Base-by-base conservation (phyloP, 1,140 invertebrate genomes). In the Pararge aegeria region DNA sequence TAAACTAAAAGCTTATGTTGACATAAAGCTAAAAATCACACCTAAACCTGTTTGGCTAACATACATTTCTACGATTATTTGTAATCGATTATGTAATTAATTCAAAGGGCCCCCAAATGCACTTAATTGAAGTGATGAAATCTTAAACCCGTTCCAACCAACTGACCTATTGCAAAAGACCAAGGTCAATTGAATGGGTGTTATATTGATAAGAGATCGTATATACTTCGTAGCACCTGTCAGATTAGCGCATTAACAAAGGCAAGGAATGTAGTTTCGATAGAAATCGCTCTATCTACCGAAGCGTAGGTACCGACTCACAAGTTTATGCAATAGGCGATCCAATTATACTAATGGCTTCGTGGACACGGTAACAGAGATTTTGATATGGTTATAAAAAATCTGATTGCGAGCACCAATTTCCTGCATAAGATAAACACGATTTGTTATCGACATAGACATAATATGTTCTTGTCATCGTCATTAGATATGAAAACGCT, bases 191-290 rank as follows among this genome's bases (percentile, higher is more conserved):
- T 15, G 34, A 56, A 44, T 12, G 30, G 30, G 34, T 34, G 27
- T 44, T 42, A 46, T 49, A 49, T 44, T 38, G 52, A 68, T 57
- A 56, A 34, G 21, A 55, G 19, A 52, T 61, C 51, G 9, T 30
- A 24, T 24, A 4, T 24, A n/a, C 30, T 34, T 4, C 30, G 30
- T 7, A 54, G 21, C 55, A 70, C 67, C 51, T 73, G 70, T 66
- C 70, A 61, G 64, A 65, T 70, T 66, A 70, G 21, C 54, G 48
- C 54, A 62, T 64, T 55, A 55, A 66, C 55, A 65, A 69, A 65
- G 46, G 30, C 18, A 5, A 34, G 60, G 68, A 70, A 67, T 70
- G 68, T 52, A 52, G 64, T 59, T 52, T 29, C 44, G 55, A 64
- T 64, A 64, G 51, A 57, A 64, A 67, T 57, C 57, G 34, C 56